phyloP scores from a whole-genome alignment of 2,888 invertebrate species.

The Eurytoma adleriae region DNA sequence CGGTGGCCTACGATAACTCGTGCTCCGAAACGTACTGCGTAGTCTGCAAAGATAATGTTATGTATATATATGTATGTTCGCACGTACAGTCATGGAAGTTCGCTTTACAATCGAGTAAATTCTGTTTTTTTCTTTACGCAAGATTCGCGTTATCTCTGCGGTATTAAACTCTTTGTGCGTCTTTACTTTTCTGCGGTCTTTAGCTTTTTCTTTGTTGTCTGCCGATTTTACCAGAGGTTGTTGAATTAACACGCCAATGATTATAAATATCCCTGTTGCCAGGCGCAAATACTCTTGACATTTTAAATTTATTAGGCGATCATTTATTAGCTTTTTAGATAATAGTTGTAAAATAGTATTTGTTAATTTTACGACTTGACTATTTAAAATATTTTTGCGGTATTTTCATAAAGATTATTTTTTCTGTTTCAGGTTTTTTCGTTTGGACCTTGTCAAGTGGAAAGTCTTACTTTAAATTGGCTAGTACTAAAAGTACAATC shows the following conservation, averaged over 20 bases:
- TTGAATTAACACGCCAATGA: neutral
- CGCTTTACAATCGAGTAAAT: neutral
- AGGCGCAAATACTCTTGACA: neutral
- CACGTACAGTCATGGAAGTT: slow-evolving; percentile 29
- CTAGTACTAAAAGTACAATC: slow-evolving; percentile 27
- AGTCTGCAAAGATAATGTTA: slow-evolving; percentile 29
- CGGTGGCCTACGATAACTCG: neutral
- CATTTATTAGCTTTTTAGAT: too few relatives aligned
- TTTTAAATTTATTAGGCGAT: neutral
- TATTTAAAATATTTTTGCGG: neutral
- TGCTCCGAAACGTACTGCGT: slow-evolving; percentile 33
- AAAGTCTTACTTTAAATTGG: slow-evolving; percentile 33
- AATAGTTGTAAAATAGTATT: too few relatives aligned
- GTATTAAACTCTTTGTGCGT: too few relatives aligned
- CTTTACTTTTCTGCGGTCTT: neutral
- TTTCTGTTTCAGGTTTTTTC: slow-evolving; percentile 44
- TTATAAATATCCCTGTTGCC: slow-evolving; percentile 20
- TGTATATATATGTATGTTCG: neutral
- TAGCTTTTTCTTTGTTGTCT: slow-evolving; percentile 5
- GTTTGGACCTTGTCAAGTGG: slow-evolving; percentile 23
- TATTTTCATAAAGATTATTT: neutral
- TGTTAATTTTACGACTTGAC: too few relatives aligned
- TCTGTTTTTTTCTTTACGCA: neutral
- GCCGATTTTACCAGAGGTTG: neutral
- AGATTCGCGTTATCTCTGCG: neutral